A percentile compares a stretch with the other conserved stretches of the same genome.
These are phyloP conservation scores for Centropus unirufus DNA, from an alignment of 2,113 vertebrate species.

Conservation along the genomic window DNA sequence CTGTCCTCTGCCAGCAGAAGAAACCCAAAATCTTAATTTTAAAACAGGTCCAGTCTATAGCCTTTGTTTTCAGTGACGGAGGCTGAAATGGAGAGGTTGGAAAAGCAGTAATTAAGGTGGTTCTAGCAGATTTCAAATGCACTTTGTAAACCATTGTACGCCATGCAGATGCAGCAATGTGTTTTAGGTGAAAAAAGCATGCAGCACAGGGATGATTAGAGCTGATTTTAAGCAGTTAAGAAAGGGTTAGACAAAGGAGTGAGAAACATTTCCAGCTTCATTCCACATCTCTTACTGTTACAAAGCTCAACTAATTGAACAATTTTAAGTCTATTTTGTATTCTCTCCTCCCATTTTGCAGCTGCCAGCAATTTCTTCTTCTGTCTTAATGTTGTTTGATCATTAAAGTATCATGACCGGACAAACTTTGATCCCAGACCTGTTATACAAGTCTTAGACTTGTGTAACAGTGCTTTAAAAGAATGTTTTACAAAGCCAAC, in stretches of 20 bases:
- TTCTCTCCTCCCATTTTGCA: background rate
- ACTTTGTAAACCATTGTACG: background rate
- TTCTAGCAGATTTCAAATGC: constrained; percentile 18
- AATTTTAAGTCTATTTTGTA: background rate
- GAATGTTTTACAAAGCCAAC: background rate
- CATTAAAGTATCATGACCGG: background rate
- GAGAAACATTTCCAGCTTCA: background rate
- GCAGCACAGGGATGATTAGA: background rate
- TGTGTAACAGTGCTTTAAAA: background rate
- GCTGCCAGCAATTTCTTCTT: background rate
- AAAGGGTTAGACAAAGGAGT: background rate
- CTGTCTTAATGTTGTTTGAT: background rate
- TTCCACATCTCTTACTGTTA: background rate
- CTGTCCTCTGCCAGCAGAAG: background rate
- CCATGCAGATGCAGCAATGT: constrained; percentile 36
- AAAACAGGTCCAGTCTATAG: background rate
- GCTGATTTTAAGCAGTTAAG: background rate
- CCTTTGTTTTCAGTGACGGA: constrained; percentile 20
- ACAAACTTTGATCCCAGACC: background rate
- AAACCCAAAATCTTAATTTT: background rate
- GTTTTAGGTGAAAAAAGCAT: background rate
- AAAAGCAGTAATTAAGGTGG: constrained; percentile 30
- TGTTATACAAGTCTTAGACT: background rate
- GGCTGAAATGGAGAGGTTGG: constrained; percentile 56
- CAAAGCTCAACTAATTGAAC: background rate